phyloP scores from a whole-genome alignment of 1,140 invertebrate genomes.

The Achroia grisella region DNA sequence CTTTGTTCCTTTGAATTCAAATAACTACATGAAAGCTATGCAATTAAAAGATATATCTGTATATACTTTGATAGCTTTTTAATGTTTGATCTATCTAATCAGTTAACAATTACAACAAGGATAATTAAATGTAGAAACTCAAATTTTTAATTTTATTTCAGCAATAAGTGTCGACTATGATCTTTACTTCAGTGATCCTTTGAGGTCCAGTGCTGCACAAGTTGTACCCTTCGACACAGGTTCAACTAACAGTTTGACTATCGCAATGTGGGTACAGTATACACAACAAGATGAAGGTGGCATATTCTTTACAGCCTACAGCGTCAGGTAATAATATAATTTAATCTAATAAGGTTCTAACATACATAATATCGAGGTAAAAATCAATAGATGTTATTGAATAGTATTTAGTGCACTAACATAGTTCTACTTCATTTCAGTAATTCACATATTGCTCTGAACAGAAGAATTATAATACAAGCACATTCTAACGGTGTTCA shows the following conservation, averaged over 20 bases:
- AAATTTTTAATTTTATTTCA: slow-evolving; percentile 60
- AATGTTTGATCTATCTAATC: neutral
- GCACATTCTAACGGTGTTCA: slow-evolving; percentile 93
- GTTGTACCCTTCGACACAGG: slow-evolving; percentile 91
- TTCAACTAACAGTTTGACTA: slow-evolving; percentile 84
- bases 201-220: slow-evolving; percentile 90
- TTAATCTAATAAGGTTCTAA: neutral
- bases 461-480: slow-evolving; percentile 87
- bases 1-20: no score
- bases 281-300: slow-evolving; percentile 91
- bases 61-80: no score
- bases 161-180: slow-evolving; percentile 97
- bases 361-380: no score
- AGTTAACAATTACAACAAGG: neutral
- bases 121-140: neutral
- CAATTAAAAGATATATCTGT: no score
- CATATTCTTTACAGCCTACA: slow-evolving; percentile 95
- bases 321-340: slow-evolving; percentile 74
- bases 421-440: slow-evolving; percentile 54
- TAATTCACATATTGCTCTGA: slow-evolving; percentile 84
- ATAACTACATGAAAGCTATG: no score
- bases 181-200: slow-evolving; percentile 92
- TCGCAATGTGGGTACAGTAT: slow-evolving; percentile 97
- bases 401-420: no score
- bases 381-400: no score